A percentile compares a stretch with the other conserved stretches of the same genome.
These are phyloP conservation scores for Anadara kagoshimensis DNA, from an alignment of 1,140 invertebrate genomes.

Conservation along the genomic window DNA sequence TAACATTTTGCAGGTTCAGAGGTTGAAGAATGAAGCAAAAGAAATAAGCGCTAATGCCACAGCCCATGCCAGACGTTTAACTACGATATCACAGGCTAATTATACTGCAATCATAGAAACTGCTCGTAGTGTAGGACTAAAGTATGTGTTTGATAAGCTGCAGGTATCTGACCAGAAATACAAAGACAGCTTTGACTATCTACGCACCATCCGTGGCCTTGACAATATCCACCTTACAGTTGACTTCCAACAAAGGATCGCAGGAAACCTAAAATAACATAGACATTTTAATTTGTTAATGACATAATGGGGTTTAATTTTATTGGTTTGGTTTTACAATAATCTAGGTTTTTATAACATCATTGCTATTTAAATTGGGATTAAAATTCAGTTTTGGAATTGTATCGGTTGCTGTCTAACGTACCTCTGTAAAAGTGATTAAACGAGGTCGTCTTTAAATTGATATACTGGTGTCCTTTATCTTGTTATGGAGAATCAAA, in stretches of 20 bases:
- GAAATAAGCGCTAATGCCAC: conserved; percentile 56
- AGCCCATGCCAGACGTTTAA: conserved; percentile 45
- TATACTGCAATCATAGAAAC: conserved; percentile 58
- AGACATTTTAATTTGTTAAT: no score
- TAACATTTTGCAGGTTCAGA: conserved; percentile 47
- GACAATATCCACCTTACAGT: conserved; percentile 61
- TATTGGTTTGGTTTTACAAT: no score
- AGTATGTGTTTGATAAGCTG: conserved; percentile 50
- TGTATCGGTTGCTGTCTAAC: no score
- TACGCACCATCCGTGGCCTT: conserved; percentile 56
- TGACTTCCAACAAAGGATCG: conserved; percentile 65
- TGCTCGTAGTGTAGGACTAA: conserved; percentile 57
- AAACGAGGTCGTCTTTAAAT: no score
- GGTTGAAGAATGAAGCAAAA: conserved; percentile 57
- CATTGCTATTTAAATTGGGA: no score
- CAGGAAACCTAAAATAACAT: conserved; percentile 37
- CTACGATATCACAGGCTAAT: conserved; percentile 51
- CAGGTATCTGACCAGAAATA: conserved; percentile 50
- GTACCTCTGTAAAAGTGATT: no score
- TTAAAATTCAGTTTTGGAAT: no score
- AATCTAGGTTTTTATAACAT: no score
- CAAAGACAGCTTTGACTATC: conserved; percentile 67
- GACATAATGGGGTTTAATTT: no score
- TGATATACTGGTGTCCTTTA: no score
- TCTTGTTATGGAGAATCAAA: no score